A percentile compares a stretch with the other conserved stretches of the same genome.
These are phyloP conservation scores for Anagyrus pseudococci DNA, from an alignment of 2,888 invertebrate genomes.

Conservation along the genomic window DNA sequence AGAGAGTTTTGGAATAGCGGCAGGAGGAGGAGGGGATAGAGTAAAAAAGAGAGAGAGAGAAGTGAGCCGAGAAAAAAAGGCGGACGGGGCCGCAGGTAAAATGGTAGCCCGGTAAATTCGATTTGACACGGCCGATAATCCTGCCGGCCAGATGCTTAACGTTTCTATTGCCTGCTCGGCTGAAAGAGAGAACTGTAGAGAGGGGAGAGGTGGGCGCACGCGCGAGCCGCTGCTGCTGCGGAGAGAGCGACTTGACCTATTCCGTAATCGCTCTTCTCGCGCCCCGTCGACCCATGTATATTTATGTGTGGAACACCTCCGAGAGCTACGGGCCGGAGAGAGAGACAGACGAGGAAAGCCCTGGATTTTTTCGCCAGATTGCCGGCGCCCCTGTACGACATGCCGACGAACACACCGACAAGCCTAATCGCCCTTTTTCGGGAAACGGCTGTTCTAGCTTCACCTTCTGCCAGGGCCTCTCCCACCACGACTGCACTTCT, in stretches of 20 bases:
- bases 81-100: slow-evolving; percentile 8
- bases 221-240: no score
- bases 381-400: slow-evolving; percentile 10
- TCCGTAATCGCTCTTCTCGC: slow-evolving; percentile 9
- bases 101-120: slow-evolving; percentile 34
- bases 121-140: slow-evolving; percentile 37
- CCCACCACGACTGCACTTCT: no score
- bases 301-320: slow-evolving; percentile 15
- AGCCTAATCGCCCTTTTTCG: not conserved
- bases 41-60: not conserved
- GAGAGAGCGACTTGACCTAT: not conserved
- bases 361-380: slow-evolving; percentile 27
- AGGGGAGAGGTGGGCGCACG: no score
- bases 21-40: no score
- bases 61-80: not conserved
- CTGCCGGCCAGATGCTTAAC: slow-evolving; percentile 32
- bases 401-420: slow-evolving; percentile 4
- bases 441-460: no score
- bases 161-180: slow-evolving; percentile 27
- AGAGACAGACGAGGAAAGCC: slow-evolving; percentile 3
- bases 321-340: no score
- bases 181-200: no score
- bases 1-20: no score
- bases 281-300: slow-evolving; percentile 5
- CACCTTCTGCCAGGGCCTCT: no score